Conservation (phyloP, 2,113 vertebrate species). For the Columba livia region DNA sequence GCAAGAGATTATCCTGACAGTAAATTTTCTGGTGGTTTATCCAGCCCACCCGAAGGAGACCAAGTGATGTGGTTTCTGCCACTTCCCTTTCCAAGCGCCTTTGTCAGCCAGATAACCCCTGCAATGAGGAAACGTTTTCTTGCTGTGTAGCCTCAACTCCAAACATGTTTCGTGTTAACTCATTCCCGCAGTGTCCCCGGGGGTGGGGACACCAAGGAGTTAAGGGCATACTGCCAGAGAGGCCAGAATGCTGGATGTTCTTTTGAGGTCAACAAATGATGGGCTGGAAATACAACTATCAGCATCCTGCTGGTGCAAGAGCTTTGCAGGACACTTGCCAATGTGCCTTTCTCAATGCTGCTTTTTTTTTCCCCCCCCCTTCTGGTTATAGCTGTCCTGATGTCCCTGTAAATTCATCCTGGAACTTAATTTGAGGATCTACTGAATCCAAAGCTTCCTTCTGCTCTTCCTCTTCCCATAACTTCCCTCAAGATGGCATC, state of each 20-base stretch:
- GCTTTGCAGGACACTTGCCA: not conserved
- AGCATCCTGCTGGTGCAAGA: not conserved
- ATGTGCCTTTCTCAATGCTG: not conserved
- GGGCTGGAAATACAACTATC: not conserved
- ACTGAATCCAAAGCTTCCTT: slow-evolving; percentile 1
- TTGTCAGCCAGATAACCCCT: slow-evolving; percentile 14
- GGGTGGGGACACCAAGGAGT: not conserved
- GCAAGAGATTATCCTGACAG: not conserved
- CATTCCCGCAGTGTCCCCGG: not conserved
- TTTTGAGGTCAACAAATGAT: not conserved
- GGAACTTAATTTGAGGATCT: not conserved
- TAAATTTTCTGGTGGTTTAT: not conserved
- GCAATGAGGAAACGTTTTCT: not conserved
- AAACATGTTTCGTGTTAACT: not conserved
- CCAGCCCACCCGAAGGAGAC: not conserved
- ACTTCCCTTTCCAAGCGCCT: not conserved
- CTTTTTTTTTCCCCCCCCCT: not conserved
- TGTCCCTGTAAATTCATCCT: slow-evolving; percentile 55
- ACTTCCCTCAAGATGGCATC: slow-evolving; percentile 76
- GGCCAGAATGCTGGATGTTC: not conserved
- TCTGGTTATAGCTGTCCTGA: slow-evolving; percentile 39
- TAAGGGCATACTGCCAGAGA: not conserved
- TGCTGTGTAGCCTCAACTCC: not conserved
- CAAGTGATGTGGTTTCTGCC: not conserved
- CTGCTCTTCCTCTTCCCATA: not conserved